Conservation (phyloP, 1,140 invertebrate genomes). For the Drosophila leontia region DNA sequence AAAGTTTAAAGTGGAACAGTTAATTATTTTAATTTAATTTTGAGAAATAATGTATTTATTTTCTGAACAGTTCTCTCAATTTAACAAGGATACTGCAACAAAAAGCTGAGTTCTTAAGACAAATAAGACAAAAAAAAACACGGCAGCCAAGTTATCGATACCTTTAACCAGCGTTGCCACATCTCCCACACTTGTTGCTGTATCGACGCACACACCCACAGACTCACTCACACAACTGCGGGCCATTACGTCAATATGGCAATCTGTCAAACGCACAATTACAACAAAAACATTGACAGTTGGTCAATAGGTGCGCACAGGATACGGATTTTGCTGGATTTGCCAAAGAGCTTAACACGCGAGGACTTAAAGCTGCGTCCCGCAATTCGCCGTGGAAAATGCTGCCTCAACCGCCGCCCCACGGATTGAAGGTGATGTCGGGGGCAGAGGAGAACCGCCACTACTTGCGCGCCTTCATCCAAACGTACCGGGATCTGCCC, state of each 20-base stretch:
- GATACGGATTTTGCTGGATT: constrained; percentile 10
- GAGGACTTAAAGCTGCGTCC: constrained; percentile 33
- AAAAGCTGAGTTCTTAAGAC: too few relatives aligned
- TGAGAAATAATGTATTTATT: not conserved
- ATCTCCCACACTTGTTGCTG: constrained; percentile 65
- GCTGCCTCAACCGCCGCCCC: constrained; percentile 60
- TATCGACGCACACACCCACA: constrained; percentile 44
- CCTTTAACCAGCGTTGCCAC: constrained; percentile 40
- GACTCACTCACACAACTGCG: constrained; percentile 36
- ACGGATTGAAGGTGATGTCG: constrained; percentile 70
- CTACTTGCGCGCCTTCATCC: constrained; percentile 76
- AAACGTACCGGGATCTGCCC: constrained; percentile 77
- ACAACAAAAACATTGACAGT: constrained; percentile 70
- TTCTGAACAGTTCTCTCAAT: too few relatives aligned
- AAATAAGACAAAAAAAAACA: too few relatives aligned
- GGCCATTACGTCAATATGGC: constrained; percentile 77
- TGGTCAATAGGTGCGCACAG: constrained; percentile 71
- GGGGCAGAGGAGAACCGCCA: constrained; percentile 80
- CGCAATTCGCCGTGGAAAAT: constrained; percentile 29
- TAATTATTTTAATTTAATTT: not conserved
- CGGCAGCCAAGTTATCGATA: constrained; percentile 13
- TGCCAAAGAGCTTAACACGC: not conserved
- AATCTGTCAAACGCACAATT: constrained; percentile 78
- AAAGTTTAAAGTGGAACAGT: not conserved
- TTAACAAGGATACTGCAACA: too few relatives aligned